phyloP scores from a whole-genome alignment of 2,113 vertebrate species.

The Octodon degus region DNA sequence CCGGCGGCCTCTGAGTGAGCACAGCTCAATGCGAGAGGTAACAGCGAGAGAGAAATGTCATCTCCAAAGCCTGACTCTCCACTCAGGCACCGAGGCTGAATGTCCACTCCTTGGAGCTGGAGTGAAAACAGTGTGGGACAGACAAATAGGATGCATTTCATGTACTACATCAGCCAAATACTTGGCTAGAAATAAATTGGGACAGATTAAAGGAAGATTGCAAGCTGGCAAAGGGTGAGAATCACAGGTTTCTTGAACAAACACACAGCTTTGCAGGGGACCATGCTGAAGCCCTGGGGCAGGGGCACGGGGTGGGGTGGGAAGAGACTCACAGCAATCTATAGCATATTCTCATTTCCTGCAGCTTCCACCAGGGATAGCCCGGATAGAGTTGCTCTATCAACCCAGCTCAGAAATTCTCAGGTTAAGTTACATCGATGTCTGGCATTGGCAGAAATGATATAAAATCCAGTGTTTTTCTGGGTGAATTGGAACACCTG shows the following conservation, averaged over 20 bases:
- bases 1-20: conserved; percentile 63
- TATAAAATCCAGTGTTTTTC: accelerated
- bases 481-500: not conserved
- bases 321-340: not conserved
- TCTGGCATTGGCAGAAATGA: not conserved
- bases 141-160: conserved; percentile 27
- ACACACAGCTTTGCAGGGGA: not conserved
- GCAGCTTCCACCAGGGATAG: not conserved
- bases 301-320: too few species aligned
- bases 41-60: conserved; percentile 57
- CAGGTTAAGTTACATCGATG: not conserved
- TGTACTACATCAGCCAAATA: not conserved
- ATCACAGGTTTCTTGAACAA: conserved; percentile 22
- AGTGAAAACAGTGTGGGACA: conserved; percentile 49
- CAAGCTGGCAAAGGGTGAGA: conserved; percentile 29
- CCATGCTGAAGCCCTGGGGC: not conserved
- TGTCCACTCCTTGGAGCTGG: conserved; percentile 43
- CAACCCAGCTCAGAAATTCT: not conserved
- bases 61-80: conserved; percentile 54
- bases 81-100: not conserved
- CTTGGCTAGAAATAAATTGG: conserved; percentile 67
- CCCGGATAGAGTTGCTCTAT: not conserved
- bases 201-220: not conserved
- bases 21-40: not conserved
- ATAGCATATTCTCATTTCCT: not conserved